Conservation (phyloP, 2,797 vertebrate genomes). For the Dryobates pubescens region DNA sequence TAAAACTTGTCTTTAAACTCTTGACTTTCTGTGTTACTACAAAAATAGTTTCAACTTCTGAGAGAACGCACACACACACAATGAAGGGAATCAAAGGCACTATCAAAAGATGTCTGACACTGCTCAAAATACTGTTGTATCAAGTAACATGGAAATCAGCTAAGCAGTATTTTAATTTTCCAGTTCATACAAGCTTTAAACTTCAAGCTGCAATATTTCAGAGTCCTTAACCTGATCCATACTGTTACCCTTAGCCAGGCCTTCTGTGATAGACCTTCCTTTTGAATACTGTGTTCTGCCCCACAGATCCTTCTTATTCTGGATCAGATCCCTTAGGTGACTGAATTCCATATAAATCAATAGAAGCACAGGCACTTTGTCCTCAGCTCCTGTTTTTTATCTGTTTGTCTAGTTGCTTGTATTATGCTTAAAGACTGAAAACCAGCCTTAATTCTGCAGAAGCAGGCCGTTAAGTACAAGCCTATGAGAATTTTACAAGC, state of each 20-base stretch:
- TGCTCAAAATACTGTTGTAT: not conserved
- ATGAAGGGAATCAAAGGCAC: not conserved
- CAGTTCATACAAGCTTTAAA: not conserved
- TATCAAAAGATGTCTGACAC: not conserved
- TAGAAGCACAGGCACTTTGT: not conserved
- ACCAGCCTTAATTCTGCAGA: not conserved
- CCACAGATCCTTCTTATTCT: not conserved
- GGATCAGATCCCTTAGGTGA: not conserved
- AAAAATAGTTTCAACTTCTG: not conserved
- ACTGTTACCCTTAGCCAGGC: not conserved
- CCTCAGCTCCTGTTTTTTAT: not conserved
- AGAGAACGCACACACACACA: not conserved
- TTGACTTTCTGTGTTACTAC: not conserved
- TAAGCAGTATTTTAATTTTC: not conserved
- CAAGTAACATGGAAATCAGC: not conserved
- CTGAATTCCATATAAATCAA: not conserved
- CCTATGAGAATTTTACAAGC: not conserved
- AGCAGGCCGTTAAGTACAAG: constrained; percentile 4
- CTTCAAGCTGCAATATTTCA: not conserved
- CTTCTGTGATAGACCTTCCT: not conserved
- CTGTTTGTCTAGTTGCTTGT: not conserved
- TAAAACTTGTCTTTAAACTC: not conserved
- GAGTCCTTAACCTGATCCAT: not conserved
- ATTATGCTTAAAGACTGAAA: not conserved
- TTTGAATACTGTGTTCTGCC: not conserved